Conservation (phyloP, 53 echinoderm and acorn worm genomes). For the Hippasteria phrygiana region DNA sequence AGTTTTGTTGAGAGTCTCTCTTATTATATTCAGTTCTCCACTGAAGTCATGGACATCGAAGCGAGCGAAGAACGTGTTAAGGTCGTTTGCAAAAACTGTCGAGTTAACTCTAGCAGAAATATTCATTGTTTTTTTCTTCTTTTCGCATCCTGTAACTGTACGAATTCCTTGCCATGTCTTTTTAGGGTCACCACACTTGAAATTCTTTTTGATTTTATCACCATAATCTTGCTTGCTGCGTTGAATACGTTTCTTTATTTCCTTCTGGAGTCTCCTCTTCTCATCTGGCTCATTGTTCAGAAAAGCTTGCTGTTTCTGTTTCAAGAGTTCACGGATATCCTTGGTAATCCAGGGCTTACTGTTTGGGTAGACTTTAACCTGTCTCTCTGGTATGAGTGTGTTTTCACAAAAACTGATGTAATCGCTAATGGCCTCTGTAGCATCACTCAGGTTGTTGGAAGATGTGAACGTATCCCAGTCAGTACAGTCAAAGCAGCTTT, state of each 20-base stretch:
- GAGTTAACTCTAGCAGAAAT: not conserved
- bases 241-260: not conserved
- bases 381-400: not conserved
- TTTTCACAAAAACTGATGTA: not conserved
- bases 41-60: conserved; percentile 15
- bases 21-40: not conserved
- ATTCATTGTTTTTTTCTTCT: not conserved
- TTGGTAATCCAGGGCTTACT: conserved; percentile 8
- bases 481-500: not conserved
- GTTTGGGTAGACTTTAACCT: not conserved
- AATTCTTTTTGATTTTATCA: not conserved
- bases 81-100: not conserved
- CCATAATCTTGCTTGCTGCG: not conserved
- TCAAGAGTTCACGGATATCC: not conserved
- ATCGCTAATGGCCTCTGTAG: not conserved
- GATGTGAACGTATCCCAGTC: not conserved
- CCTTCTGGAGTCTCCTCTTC: conserved; percentile 6
- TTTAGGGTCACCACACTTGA: not conserved
- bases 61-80: not conserved
- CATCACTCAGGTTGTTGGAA: not conserved
- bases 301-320: conserved; percentile 12
- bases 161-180: not conserved
- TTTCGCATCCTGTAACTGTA: not conserved
- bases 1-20: not conserved
- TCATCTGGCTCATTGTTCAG: not conserved